These are phyloP conservation scores for Cheilosia impressa DNA, from an alignment of 2,888 invertebrate genomes.

Conservation along the genomic window DNA sequence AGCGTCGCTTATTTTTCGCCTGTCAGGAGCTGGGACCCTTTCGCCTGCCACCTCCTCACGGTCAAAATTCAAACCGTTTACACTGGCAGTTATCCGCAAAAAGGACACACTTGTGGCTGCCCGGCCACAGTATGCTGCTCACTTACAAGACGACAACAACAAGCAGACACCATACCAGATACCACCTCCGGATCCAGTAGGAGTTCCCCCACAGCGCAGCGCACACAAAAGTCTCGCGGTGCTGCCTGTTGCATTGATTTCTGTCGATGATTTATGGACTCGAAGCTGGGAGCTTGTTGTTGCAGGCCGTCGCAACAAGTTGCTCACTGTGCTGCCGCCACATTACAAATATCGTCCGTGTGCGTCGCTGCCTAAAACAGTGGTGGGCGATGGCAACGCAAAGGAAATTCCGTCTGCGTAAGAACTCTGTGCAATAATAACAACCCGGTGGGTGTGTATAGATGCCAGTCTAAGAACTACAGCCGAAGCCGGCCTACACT, in stretches of 20 bases:
- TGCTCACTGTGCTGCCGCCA: constrained; percentile 74
- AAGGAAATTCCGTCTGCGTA: constrained; percentile 44
- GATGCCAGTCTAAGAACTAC: constrained; percentile 52
- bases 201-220: constrained; percentile 73
- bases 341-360: constrained; percentile 49
- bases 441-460: constrained; percentile 67
- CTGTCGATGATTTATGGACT: constrained; percentile 77
- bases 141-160: constrained; percentile 67
- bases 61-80: constrained; percentile 75
- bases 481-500: constrained; percentile 54
- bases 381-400: constrained; percentile 70
- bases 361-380: constrained; percentile 66
- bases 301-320: constrained; percentile 77
- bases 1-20: constrained; percentile 74
- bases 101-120: constrained; percentile 63
- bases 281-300: constrained; percentile 74
- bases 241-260: constrained; percentile 78
- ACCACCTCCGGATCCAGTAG: constrained; percentile 76
- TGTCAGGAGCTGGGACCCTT: constrained; percentile 52
- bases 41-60: constrained; percentile 13
- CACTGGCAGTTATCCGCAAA: constrained; percentile 53
- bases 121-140: constrained; percentile 62
- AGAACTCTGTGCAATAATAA: constrained; percentile 12
- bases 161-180: constrained; percentile 18
- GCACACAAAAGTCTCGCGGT: constrained; percentile 47